Percentiles rank a stretch among this genome's conserved stretches.
phyloP scores from a whole-genome alignment of 2,113 vertebrate genomes.

The Leucosticte australis region DNA sequence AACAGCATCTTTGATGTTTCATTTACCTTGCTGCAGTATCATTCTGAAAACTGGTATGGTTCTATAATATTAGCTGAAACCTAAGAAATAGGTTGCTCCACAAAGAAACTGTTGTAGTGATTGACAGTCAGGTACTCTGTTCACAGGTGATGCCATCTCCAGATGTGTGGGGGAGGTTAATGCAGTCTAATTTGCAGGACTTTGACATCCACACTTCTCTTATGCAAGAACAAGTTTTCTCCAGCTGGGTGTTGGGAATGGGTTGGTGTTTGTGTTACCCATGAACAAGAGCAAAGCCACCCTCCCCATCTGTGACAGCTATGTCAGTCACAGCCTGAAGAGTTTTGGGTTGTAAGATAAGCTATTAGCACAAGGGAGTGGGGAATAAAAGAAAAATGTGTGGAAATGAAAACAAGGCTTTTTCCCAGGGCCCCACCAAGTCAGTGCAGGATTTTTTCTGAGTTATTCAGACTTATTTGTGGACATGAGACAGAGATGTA shows the following conservation, averaged over 20 bases:
- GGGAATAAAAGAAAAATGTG: neutral
- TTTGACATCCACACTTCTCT: neutral
- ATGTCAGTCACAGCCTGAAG: neutral
- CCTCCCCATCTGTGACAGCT: neutral
- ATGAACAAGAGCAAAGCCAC: neutral
- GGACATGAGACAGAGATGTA: neutral
- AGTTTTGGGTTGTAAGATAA: slow-evolving; percentile 6
- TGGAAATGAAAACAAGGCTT: slow-evolving; percentile 13
- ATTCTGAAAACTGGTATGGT: neutral
- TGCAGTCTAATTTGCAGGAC: neutral
- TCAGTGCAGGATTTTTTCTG: neutral
- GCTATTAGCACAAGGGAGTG: neutral
- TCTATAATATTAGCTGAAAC: neutral
- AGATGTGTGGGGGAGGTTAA: neutral
- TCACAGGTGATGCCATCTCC: neutral
- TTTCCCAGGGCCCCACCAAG: neutral
- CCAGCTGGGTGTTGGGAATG: neutral
- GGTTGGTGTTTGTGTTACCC: neutral
- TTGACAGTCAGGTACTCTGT: neutral
- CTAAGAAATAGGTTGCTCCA: neutral
- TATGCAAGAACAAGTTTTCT: neutral
- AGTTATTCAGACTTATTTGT: neutral
- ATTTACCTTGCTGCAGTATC: neutral
- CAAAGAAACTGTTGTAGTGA: neutral
- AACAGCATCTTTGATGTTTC: accelerated